Evolutionary conservation across 2,888 invertebrate genomes (phyloP).

Genomic region (Leptinotarsa peninsularis): DNA sequence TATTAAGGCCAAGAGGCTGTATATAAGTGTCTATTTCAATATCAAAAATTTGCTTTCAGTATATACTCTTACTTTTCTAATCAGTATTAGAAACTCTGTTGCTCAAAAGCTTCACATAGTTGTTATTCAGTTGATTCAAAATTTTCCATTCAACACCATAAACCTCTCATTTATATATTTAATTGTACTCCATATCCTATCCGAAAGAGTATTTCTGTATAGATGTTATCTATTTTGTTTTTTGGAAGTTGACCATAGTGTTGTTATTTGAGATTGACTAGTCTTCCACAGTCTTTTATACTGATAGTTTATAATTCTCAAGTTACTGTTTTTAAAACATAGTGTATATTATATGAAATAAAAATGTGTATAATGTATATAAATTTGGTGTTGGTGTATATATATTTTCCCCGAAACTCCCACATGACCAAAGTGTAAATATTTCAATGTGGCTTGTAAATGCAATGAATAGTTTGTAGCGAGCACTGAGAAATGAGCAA

Average conservation of each 20-base stretch:
- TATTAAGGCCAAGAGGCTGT: conserved; percentile 31
- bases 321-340: conserved; percentile 58
- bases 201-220: conserved; percentile 30
- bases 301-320: conserved; percentile 47
- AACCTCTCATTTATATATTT: conserved; percentile 16
- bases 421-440: background rate
- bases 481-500: too few species aligned
- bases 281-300: conserved; percentile 62
- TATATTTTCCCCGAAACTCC: conserved; percentile 20
- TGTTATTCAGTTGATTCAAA: too few species aligned
- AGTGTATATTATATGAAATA: conserved; percentile 56
- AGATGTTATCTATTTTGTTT: conserved; percentile 24
- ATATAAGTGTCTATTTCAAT: conserved; percentile 25
- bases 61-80: background rate
- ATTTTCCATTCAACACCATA: background rate
- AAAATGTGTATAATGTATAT: conserved; percentile 54
- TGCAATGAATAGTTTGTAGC: too few species aligned
- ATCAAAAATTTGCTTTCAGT: background rate
- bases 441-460: too few species aligned
- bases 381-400: conserved; percentile 46
- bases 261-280: conserved; percentile 62
- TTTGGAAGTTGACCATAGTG: conserved; percentile 20
- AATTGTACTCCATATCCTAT: conserved; percentile 10
- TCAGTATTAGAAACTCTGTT: conserved; percentile 21
- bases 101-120: conserved; percentile 18